Percentiles rank a stretch among this genome's conserved stretches.
phyloP scores from a whole-genome alignment of 2,113 vertebrate species.

The Zingel zingel region DNA sequence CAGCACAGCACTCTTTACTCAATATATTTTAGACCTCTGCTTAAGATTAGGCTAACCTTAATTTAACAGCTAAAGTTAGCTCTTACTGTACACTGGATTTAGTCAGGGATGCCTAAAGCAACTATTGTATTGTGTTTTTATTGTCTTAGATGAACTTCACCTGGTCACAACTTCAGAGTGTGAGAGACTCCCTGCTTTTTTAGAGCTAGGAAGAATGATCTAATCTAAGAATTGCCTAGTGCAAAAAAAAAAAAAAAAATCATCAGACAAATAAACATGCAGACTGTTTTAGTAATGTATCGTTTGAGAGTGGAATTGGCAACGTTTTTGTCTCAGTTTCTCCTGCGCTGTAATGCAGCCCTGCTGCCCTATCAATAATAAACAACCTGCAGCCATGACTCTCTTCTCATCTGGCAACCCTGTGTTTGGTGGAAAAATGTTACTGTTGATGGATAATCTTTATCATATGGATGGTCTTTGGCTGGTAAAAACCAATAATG shows the following conservation, averaged over 20 bases:
- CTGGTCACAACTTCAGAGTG: neutral
- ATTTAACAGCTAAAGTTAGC: neutral
- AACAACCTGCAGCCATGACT: conserved; percentile 15
- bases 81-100: neutral
- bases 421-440: neutral
- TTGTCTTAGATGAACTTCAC: neutral
- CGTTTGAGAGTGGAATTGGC: neutral
- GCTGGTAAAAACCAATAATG: neutral
- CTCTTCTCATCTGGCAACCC: neutral
- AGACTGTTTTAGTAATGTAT: neutral
- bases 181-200: neutral
- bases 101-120: neutral
- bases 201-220: no score
- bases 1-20: neutral
- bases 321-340: neutral
- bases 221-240: neutral
- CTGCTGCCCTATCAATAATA: conserved; percentile 51
- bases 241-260: neutral
- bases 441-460: neutral
- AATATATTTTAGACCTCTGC: neutral
- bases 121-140: neutral
- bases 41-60: neutral
- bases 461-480: neutral
- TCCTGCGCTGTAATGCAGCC: conserved; percentile 23
- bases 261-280: neutral